These are phyloP conservation scores for Lophura nycthemera DNA, from an alignment of 2,113 vertebrate genomes.

Conservation along the genomic window DNA sequence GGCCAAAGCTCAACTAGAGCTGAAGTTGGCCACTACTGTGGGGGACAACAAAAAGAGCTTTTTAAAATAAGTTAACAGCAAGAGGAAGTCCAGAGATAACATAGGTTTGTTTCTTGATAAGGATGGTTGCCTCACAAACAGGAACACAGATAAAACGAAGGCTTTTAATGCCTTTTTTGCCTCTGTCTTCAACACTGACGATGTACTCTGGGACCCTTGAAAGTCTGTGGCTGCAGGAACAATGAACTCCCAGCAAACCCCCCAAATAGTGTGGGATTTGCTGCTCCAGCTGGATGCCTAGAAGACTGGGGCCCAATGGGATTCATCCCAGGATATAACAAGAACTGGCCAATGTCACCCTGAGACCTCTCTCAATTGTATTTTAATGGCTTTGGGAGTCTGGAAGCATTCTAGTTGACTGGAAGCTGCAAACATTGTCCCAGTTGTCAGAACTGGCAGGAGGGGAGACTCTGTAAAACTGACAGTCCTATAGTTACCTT, in stretches of 20 bases:
- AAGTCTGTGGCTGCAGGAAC: background rate
- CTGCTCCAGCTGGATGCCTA: background rate
- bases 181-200: background rate
- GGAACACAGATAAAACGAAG: background rate
- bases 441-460: background rate
- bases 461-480: background rate
- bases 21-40: background rate
- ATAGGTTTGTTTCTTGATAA: background rate
- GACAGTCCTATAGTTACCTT: too few species aligned
- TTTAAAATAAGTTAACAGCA: background rate
- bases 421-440: background rate
- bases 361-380: background rate
- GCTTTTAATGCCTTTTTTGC: background rate
- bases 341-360: background rate
- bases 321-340: background rate
- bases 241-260: background rate
- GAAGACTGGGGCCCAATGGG: background rate
- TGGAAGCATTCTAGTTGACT: background rate
- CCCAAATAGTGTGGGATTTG: too few species aligned
- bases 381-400: background rate
- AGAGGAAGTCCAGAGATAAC: background rate
- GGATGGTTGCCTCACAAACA: background rate
- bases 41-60: background rate
- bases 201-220: background rate
- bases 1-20: background rate